Conservation (phyloP, 2,888 invertebrate genomes). For the Mythimna loreyi region DNA sequence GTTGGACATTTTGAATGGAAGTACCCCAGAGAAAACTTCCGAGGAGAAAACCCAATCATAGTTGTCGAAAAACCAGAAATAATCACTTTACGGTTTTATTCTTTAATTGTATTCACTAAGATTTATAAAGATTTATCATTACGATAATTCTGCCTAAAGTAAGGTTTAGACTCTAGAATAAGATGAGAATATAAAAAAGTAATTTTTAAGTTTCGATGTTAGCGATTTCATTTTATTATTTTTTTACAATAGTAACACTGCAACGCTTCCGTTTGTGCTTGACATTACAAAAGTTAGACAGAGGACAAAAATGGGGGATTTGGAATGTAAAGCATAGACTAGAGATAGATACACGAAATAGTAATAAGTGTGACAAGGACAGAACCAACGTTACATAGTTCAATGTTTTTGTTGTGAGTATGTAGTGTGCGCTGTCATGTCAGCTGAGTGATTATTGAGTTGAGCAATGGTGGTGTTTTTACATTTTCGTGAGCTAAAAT, state of each 20-base stretch:
- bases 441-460: constrained; percentile 72
- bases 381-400: constrained; percentile 30
- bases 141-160: no score
- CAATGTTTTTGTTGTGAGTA: constrained; percentile 63
- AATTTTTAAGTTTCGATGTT: not conserved
- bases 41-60: no score
- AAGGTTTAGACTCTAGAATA: no score
- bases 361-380: constrained; percentile 30
- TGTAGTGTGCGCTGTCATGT: constrained; percentile 63
- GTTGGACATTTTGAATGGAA: not conserved
- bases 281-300: constrained; percentile 29
- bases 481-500: constrained; percentile 68
- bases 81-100: no score
- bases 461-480: constrained; percentile 86
- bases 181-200: no score
- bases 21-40: no score
- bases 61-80: no score
- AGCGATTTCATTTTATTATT: not conserved
- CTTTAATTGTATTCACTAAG: no score
- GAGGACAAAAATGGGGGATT: not conserved
- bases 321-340: constrained; percentile 40
- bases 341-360: constrained; percentile 16
- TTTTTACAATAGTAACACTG: constrained; percentile 31
- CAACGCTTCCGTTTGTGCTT: constrained; percentile 25
- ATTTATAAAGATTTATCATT: no score